phyloP scores from a whole-genome alignment of 2,797 vertebrate genomes.

The Acanthiza pusilla region DNA sequence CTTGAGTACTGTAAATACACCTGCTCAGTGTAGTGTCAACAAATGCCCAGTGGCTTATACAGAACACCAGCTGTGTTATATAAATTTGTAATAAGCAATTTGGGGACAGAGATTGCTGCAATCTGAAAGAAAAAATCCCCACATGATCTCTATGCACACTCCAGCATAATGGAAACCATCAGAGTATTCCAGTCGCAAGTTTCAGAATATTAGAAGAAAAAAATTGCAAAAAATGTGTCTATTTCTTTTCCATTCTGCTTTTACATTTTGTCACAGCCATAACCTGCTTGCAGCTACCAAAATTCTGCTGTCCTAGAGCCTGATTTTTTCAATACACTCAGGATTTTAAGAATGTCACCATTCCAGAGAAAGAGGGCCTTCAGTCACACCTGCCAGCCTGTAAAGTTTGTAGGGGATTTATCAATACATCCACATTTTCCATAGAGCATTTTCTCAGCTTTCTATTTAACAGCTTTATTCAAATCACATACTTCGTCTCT shows the following conservation, averaged over 20 bases:
- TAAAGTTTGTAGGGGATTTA: background rate
- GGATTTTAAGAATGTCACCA: background rate
- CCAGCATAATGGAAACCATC: background rate
- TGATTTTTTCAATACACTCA: background rate
- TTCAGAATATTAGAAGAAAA: background rate
- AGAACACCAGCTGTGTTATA: background rate
- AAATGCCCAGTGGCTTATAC: background rate
- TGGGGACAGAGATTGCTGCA: background rate
- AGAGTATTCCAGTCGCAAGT: background rate
- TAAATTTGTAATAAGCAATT: slow-evolving; percentile 13
- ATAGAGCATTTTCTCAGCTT: background rate
- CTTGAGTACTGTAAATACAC: slow-evolving; percentile 4
- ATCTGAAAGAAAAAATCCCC: background rate
- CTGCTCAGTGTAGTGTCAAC: slow-evolving; percentile 20
- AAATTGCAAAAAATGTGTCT: background rate
- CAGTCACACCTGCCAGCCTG: background rate
- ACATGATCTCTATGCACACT: background rate
- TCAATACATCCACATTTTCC: background rate
- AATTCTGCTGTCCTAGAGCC: background rate
- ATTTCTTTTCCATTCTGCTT: background rate
- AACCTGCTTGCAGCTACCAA: background rate
- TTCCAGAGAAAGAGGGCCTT: background rate
- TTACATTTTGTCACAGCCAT: background rate
- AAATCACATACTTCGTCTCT: background rate
- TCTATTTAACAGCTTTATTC: background rate